Conservation (phyloP, 1,140 invertebrate species). For the Leptopilina clavipes region DNA sequence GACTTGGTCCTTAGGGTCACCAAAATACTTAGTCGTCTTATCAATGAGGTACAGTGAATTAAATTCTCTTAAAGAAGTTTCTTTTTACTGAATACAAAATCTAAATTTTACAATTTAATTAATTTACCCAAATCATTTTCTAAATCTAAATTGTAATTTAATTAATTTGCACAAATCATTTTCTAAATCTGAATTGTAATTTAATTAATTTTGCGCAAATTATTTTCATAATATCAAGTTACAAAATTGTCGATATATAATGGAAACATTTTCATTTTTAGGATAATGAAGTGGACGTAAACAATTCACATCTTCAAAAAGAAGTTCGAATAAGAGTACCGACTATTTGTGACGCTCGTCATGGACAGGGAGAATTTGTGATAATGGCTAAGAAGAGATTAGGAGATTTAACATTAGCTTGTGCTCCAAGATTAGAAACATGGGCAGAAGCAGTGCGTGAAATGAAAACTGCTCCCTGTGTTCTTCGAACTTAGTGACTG, state of each 20-base stretch:
- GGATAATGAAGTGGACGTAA: conserved; percentile 65
- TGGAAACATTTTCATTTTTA: background rate
- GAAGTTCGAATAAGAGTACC: conserved; percentile 76
- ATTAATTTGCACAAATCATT: too few species aligned
- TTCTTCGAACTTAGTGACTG: conserved; percentile 74
- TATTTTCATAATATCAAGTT: too few species aligned
- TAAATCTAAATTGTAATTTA: too few species aligned
- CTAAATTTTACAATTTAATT: too few species aligned
- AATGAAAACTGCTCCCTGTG: conserved; percentile 80
- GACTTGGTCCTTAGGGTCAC: conserved; percentile 81
- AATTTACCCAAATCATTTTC: too few species aligned
- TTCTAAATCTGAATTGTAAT: too few species aligned
- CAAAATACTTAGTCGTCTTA: conserved; percentile 78
- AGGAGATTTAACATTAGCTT: conserved; percentile 81
- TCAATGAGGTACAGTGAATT: conserved; percentile 69
- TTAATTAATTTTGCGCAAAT: too few species aligned
- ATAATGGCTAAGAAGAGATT: conserved; percentile 85
- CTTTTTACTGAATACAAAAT: too few species aligned
- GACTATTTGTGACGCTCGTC: conserved; percentile 80
- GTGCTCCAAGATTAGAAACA: conserved; percentile 82
- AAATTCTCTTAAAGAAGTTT: too few species aligned
- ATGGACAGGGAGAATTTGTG: conserved; percentile 85
- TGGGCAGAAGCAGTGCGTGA: conserved; percentile 80
- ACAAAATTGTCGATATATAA: too few species aligned
- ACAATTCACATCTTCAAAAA: conserved; percentile 58